These are phyloP conservation scores for Neodiprion pinetum DNA, from an alignment of 1,140 invertebrate genomes.

Conservation along the genomic window DNA sequence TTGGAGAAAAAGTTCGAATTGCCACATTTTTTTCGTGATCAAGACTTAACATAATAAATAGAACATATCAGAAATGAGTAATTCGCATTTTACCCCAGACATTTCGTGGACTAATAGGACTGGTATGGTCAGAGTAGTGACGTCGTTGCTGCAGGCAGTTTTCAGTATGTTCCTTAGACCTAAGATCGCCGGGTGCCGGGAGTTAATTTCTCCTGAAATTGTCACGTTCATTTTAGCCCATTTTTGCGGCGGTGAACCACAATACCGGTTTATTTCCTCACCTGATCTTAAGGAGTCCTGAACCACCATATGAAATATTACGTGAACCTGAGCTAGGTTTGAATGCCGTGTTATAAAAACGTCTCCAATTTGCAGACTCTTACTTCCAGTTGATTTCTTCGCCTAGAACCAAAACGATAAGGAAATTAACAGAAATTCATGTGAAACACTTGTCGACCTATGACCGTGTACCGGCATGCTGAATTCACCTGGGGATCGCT, in stretches of 20 bases:
- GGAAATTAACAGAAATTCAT: neutral
- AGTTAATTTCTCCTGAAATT: conserved; percentile 86
- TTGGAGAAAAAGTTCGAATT: conserved; percentile 38
- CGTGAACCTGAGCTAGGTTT: conserved; percentile 92
- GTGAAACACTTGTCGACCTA: neutral
- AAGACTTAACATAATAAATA: neutral
- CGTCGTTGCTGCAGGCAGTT: conserved; percentile 90
- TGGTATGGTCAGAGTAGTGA: conserved; percentile 92
- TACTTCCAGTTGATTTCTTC: conserved; percentile 55
- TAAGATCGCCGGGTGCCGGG: conserved; percentile 93
- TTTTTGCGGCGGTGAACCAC: neutral
- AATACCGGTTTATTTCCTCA: conserved; percentile 39
- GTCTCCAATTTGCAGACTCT: conserved; percentile 83
- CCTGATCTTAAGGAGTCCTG: conserved; percentile 76
- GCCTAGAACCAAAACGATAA: conserved; percentile 30
- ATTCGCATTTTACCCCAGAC: conserved; percentile 76
- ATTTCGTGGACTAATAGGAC: conserved; percentile 92
- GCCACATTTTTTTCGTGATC: conserved; percentile 9
- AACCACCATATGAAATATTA: conserved; percentile 93
- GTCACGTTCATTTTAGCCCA: conserved; percentile 22
- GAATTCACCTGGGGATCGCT: conserved; percentile 48
- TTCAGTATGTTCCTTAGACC: conserved; percentile 95
- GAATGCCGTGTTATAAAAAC: conserved; percentile 95
- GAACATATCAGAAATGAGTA: conserved; percentile 13
- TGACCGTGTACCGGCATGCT: conserved; percentile 4